Evolutionary conservation across 1,140 invertebrate genomes (phyloP), one percentile per base, ranked within the genome.

Genomic region (Ladona fulva): DNA sequence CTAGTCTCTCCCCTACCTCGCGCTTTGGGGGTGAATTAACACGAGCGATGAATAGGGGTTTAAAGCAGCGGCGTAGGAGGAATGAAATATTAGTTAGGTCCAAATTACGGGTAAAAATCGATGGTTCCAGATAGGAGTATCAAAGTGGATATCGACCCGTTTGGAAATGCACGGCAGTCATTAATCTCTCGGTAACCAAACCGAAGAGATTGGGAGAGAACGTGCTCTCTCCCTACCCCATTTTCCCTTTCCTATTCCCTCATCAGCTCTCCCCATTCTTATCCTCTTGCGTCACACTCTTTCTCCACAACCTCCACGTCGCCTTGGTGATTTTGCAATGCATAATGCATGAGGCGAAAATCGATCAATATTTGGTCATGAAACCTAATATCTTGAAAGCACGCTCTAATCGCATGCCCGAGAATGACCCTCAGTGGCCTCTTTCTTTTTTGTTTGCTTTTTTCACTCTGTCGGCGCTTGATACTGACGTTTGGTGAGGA

Each of bases 71-170:
- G n/a, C n/a, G n/a, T 37, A 1, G 29, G 29, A 37, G 29, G 29
- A 37, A 37, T 8, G 29, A 37, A 37, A 37, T 8, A 37, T 37
- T 37, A 37, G 29, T 37, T 37, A 37, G 8, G 29, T 37, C 29
- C 29, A 8, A 37, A 37, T 22, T 66, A 66, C 16, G 52, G 16
- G 52, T 1, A 66, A 66, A 66, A 22, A 66, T 66, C 52, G 52
- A 66, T 66, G 52, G 29, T 8, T 37, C 29, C 52, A 22, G 52
- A 22, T 66, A 66, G 52, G 52, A 16, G 52, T 22, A 66, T 66
- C 52, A 66, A 66, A 66, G 52, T 66, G 52, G n/a, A 12, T 66
- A 66, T 66, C 52, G 52, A 66, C 52, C 52, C 52, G 52, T 66
- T 66, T 66, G 52, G 14, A 66, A 66, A 66, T 66, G 52, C 19